These are phyloP conservation scores for Nemotelus pantherinus DNA, from an alignment of 2,888 invertebrate species.

Conservation along the genomic window DNA sequence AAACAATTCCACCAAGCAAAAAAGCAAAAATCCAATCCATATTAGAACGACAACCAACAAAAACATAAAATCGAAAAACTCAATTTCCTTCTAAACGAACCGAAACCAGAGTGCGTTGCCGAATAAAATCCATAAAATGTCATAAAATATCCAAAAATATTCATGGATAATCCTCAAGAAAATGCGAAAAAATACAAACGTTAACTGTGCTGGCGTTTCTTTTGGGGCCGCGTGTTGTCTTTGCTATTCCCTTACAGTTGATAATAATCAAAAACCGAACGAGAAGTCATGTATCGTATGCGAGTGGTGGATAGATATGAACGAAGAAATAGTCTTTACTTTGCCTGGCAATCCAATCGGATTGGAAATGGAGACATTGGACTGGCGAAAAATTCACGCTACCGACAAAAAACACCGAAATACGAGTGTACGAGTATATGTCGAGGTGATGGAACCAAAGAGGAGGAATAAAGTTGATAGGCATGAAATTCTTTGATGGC, in stretches of 20 bases:
- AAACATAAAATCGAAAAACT: conserved; percentile 48
- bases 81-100: conserved; percentile 49
- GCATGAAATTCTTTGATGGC: conserved; percentile 46
- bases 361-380: conserved; percentile 46
- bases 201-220: conserved; percentile 16
- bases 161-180: conserved; percentile 50
- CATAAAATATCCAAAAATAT: conserved; percentile 52
- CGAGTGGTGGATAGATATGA: too few relatives aligned
- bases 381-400: conserved; percentile 18
- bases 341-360: conserved; percentile 21
- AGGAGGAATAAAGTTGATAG: conserved; percentile 48
- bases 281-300: too few relatives aligned
- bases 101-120: conserved; percentile 45
- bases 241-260: too few relatives aligned
- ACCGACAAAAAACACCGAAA: conserved; percentile 27
- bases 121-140: conserved; percentile 41
- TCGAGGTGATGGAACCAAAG: conserved; percentile 44
- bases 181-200: conserved; percentile 45
- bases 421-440: too few relatives aligned
- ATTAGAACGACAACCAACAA: conserved; percentile 14
- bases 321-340: too few relatives aligned
- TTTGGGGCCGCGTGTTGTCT: conserved; percentile 1
- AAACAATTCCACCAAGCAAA: conserved; percentile 27
- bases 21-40: conserved; percentile 25
- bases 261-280: too few relatives aligned